Conservation (phyloP, 2,797 vertebrate species). For the Artibeus lituratus region DNA sequence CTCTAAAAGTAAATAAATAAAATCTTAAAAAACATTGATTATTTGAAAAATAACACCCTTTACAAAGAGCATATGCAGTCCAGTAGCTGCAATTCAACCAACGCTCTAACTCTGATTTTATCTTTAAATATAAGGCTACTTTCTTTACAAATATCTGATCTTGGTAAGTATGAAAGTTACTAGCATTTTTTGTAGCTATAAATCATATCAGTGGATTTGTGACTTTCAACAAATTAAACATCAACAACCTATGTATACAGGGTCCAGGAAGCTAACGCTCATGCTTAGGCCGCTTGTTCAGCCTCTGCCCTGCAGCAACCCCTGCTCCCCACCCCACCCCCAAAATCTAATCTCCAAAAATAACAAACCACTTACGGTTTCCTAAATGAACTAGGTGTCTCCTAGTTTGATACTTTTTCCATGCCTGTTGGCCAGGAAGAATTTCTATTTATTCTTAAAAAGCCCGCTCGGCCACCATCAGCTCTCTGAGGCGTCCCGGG, state of each 20-base stretch:
- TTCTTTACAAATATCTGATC: neutral
- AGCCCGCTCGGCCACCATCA: neutral
- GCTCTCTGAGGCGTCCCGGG: neutral
- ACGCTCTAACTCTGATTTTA: neutral
- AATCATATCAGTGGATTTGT: neutral
- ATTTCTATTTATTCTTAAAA: slow-evolving; percentile 25
- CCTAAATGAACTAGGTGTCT: neutral
- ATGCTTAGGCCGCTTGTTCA: neutral
- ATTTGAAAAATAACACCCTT: slow-evolving; percentile 20
- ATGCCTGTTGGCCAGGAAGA: neutral
- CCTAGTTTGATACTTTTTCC: neutral
- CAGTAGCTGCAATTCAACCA: neutral
- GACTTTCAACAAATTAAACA: slow-evolving; percentile 23
- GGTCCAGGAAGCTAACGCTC: neutral
- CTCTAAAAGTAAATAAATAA: too few species aligned
- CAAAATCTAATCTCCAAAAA: neutral
- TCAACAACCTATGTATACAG: neutral
- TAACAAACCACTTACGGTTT: neutral
- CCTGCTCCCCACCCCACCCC: neutral
- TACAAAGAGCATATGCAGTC: neutral
- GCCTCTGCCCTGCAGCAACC: neutral
- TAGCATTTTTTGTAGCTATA: neutral
- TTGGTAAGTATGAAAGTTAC: neutral
- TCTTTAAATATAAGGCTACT: neutral
- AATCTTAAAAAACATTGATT: neutral